Percentiles rank a stretch among this genome's conserved stretches.
These are phyloP conservation scores for Ochropleura leucogaster DNA, from an alignment of 2,888 invertebrate species.

Conservation along the genomic window DNA sequence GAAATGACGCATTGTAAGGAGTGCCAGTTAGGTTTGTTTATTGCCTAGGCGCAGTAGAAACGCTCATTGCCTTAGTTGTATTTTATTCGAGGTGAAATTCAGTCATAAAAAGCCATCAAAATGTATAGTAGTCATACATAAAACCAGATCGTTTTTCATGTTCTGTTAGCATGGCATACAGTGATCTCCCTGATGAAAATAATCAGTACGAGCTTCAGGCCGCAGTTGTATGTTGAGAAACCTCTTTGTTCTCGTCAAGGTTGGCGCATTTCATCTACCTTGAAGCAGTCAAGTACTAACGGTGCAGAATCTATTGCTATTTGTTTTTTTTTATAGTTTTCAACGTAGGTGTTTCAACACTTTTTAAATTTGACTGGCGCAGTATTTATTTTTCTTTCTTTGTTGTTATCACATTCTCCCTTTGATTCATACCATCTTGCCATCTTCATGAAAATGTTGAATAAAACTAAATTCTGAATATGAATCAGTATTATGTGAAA, in stretches of 20 bases:
- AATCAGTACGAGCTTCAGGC: background rate
- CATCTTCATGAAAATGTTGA: background rate
- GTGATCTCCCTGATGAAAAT: background rate
- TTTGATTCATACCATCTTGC: background rate
- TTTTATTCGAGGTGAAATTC: slow-evolving; percentile 13
- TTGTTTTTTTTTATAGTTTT: background rate
- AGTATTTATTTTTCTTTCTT: background rate
- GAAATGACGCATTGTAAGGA: slow-evolving; percentile 31
- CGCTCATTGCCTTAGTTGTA: background rate
- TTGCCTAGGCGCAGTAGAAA: slow-evolving; percentile 2
- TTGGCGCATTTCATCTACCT: background rate
- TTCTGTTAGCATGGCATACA: background rate
- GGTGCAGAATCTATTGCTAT: background rate
- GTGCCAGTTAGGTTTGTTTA: slow-evolving; percentile 17
- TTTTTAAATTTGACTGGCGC: background rate
- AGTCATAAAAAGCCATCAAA: background rate
- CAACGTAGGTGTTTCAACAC: background rate
- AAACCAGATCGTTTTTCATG: slow-evolving; percentile 1
- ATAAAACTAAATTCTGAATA: slow-evolving; percentile 7
- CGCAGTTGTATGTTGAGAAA: background rate
- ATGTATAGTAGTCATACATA: background rate
- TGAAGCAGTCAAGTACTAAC: background rate
- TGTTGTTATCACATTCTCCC: background rate
- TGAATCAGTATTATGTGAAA: background rate
- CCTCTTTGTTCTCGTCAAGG: background rate